Evolutionary conservation across 2,113 vertebrate genomes (phyloP), one percentile per base, ranked within the genome.

Genomic region (Pelobates fuscus): DNA sequence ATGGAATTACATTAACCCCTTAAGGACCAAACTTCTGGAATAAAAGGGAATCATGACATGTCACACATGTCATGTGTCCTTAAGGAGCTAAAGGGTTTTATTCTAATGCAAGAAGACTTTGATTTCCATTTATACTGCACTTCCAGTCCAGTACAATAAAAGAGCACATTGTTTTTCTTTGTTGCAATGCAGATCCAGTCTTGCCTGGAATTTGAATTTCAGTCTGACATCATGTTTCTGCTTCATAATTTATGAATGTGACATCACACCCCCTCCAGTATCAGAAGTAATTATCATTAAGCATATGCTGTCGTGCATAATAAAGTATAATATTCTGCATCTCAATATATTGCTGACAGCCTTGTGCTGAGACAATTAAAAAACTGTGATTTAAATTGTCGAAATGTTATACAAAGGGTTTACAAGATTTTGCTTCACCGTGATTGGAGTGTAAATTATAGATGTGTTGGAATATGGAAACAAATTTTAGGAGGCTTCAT

Each of bases 241-340:
- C 57, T 46, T 37, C 46, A 27, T 71, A 46, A 71, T 44, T 46
- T 59, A 20, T 44, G 37, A 71, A 46, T 71, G 18, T 61, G 18
- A 44, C 59, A 61, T 71, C 41, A 29, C 26, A 8, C 57, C 37
- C 37, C 43, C 37, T 46, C 24, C 57, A 71, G 23, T 7, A 59
- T 70, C 55, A 44, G 24, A 44, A 30, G 68, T 46, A 61, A 71
- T 71, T 71, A 60, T 29, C 43, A 24, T 71, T 62, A 71, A 62
- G 43, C 58, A 71, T 62, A 71, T 61, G 70, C 70, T 62, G 41
- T 49, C 58, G 25, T 43, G 41, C 63, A 62, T 62, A 62, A 49
- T 61, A 29, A 30, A 23, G 37, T 71, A 30, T 71, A 46, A 21
- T 71, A 61, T 62, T 71, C 46, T 49, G 70, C 26, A n/a, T 26